phyloP scores from a whole-genome alignment of 2,888 invertebrate species.

The Synanthedon myopaeformis region DNA sequence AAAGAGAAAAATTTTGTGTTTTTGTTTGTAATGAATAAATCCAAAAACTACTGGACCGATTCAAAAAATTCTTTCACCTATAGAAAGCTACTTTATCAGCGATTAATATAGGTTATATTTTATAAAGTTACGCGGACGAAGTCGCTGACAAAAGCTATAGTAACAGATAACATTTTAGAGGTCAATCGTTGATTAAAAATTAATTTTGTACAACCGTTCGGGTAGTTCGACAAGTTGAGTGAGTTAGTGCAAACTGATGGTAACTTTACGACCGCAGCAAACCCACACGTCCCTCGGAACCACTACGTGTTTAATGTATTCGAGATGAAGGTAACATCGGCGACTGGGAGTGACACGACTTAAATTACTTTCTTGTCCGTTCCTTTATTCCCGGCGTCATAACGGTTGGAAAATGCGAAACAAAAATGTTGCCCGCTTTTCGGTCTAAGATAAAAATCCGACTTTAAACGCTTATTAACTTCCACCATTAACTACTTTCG shows the following conservation, averaged over 20 bases:
- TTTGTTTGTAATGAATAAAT: too few relatives aligned
- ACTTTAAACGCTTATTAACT: background rate
- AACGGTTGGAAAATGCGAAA: background rate
- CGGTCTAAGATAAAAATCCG: background rate
- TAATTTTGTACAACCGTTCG: background rate
- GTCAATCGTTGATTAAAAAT: too few relatives aligned
- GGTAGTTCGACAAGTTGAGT: background rate
- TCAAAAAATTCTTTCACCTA: too few relatives aligned
- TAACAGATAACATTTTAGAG: too few relatives aligned
- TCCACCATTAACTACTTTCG: background rate
- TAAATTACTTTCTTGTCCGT: constrained; percentile 28
- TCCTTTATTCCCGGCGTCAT: background rate
- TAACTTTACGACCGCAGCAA: background rate
- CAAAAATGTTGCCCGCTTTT: background rate
- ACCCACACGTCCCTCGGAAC: constrained; percentile 7
- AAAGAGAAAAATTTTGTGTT: too few relatives aligned
- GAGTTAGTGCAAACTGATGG: background rate
- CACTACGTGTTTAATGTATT: constrained; percentile 28
- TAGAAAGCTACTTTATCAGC: too few relatives aligned
- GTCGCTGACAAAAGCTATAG: too few relatives aligned
- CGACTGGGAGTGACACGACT: constrained; percentile 22
- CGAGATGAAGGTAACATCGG: constrained; percentile 20
- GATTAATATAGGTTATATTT: too few relatives aligned
- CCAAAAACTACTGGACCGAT: too few relatives aligned
- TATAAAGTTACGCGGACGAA: too few relatives aligned